Evolutionary conservation across 2,888 invertebrate species (phyloP), one percentile per base, ranked within the genome.

Genomic region (Marasmarcha lunaedactyla): DNA sequence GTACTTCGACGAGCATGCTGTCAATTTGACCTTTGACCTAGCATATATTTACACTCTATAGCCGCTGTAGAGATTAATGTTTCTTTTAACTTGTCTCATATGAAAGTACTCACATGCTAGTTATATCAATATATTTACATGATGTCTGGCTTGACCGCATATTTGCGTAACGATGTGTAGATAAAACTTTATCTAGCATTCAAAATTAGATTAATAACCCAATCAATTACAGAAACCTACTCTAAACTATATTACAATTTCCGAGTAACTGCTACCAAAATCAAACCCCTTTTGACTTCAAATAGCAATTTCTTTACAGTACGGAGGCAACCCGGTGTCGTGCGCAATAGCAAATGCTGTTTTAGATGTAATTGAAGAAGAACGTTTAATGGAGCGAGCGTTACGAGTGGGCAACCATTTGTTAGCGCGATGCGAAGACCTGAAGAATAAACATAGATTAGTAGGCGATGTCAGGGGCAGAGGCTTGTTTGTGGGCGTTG

Each of bases 291-390:
- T n/a, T n/a, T n/a, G n/a, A n/a, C n/a, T n/a, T n/a, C n/a, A n/a
- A n/a, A n/a, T n/a, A n/a, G n/a, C n/a, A n/a, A 30, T 30, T 30
- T 44, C 45, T 33, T 53, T 60, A 70, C 72, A 96, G 95, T 99
- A 95, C 63, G 99, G 98, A 9, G 99, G 99, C 7, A 99, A 99
- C 83, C 98, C 99, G 9, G 98, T 99, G 0, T 97, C 98, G 0
- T 98, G 98, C 65, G 97, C 98, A 0, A 93, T 98, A 37, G 97
- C 95, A 0, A 92, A 94, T 62, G 95, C 97, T 2, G 98, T 99
- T 1, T 88, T 99, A 63, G 93, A 96, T 55, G 92, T 95, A 3
- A 94, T 99, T 44, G 93, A 95, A 57, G 88, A 92, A 33, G 97
- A 98, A 63, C 87, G 90, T 15, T 83, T 99, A 5, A 85, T 90